phyloP scores from a whole-genome alignment of 2,113 vertebrate genomes.

The Cromileptes altivelis region DNA sequence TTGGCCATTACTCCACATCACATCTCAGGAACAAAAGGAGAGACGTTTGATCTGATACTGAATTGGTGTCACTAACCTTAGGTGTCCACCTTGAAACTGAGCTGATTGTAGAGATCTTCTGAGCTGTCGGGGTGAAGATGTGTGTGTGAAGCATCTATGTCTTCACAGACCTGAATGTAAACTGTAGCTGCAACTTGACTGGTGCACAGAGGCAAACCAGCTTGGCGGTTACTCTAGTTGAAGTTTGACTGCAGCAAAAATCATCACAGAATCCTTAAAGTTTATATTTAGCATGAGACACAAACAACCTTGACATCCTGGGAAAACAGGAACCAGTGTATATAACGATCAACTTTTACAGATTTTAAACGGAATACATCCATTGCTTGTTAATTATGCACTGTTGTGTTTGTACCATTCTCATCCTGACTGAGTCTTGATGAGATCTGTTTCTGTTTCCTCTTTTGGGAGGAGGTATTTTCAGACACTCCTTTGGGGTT shows the following conservation, averaged over 20 bases:
- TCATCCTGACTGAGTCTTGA: neutral
- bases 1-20: too few relatives aligned
- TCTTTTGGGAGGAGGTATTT: conserved; percentile 28
- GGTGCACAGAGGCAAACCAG: too few relatives aligned
- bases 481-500: conserved; percentile 20
- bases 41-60: too few relatives aligned
- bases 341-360: neutral
- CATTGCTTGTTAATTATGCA: neutral
- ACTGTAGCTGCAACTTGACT: too few relatives aligned
- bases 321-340: too few relatives aligned
- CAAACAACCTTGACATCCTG: neutral
- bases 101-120: too few relatives aligned
- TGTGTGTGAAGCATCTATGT: too few relatives aligned
- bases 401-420: neutral
- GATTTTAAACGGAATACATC: neutral
- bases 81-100: too few relatives aligned
- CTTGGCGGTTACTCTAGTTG: neutral
- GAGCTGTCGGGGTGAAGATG: too few relatives aligned
- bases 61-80: too few relatives aligned
- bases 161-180: too few relatives aligned
- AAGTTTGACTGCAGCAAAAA: neutral
- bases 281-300: neutral
- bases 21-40: too few relatives aligned
- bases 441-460: neutral
- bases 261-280: neutral